Percentiles rank a stretch among this genome's conserved stretches.
Evolutionary conservation across 1,140 invertebrate genomes (phyloP).

Genomic region (Drosophila baimaii): DNA sequence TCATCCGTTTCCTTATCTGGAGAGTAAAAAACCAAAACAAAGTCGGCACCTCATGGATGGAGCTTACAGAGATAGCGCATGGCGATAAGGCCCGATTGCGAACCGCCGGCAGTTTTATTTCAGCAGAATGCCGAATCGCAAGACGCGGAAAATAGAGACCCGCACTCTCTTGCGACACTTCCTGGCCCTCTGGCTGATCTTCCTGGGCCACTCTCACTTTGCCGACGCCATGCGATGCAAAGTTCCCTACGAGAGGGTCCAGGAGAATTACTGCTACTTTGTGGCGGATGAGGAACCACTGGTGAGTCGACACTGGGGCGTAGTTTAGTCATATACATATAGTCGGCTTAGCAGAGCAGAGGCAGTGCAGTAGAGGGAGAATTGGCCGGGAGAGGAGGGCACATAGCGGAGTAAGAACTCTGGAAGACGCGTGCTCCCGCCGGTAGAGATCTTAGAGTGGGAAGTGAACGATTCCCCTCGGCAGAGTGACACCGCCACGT

Average conservation of each 20-base stretch:
- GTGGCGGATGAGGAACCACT: conserved; percentile 49
- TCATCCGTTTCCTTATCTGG: conserved; percentile 29
- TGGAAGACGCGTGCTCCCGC: no score
- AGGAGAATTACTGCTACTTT: conserved; percentile 65
- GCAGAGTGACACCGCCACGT: no score
- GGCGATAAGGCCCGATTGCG: conserved; percentile 27
- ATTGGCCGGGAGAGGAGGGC: no score
- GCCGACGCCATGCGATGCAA: conserved; percentile 44
- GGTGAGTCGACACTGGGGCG: conserved; percentile 41
- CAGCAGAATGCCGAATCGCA: conserved; percentile 41
- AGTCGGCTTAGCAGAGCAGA: no score
- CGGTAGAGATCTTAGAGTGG: no score
- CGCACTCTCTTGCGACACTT: neutral
- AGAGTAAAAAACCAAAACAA: conserved; percentile 31
- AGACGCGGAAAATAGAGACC: conserved; percentile 23
- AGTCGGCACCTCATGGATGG: conserved; percentile 6
- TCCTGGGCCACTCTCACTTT: neutral
- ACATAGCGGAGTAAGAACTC: no score
- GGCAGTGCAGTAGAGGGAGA: no score
- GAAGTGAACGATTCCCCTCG: no score
- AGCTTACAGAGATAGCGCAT: conserved; percentile 19
- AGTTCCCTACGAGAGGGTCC: conserved; percentile 64
- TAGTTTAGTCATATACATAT: no score
- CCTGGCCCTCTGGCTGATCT: conserved; percentile 10
- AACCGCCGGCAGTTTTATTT: conserved; percentile 27